phyloP scores from a whole-genome alignment of 2,797 vertebrate genomes.

The Pseudopleuronectes americanus region DNA sequence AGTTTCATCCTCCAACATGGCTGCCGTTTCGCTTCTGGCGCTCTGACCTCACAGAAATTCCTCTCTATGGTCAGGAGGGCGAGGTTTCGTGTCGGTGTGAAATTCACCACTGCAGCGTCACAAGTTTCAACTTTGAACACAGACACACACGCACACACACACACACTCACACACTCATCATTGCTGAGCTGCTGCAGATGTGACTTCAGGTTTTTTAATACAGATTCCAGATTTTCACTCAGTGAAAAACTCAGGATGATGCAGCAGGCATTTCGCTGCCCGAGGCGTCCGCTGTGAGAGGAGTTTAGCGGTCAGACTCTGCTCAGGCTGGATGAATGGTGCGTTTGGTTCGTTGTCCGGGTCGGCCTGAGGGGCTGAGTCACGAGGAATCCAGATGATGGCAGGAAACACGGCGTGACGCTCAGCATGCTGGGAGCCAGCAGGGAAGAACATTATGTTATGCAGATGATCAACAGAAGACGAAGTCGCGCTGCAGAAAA shows the following conservation, averaged over 20 bases:
- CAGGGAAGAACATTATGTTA: slow-evolving; percentile 2
- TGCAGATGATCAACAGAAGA: neutral
- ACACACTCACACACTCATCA: too few relatives aligned
- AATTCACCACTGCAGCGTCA: slow-evolving; percentile 60
- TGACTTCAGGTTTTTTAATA: neutral
- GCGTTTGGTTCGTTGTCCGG: slow-evolving; percentile 28
- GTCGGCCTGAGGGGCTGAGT: slow-evolving; percentile 32
- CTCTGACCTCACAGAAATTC: slow-evolving; percentile 60
- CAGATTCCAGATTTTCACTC: too few relatives aligned
- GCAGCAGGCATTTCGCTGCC: neutral
- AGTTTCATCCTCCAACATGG: slow-evolving; percentile 19
- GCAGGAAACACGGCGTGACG: slow-evolving; percentile 41
- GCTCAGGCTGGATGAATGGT: slow-evolving; percentile 47
- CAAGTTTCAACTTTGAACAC: slow-evolving; percentile 48
- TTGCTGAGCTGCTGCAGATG: neutral
- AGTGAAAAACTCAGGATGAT: too few relatives aligned
- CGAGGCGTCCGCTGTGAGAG: neutral
- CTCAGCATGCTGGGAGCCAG: slow-evolving; percentile 2
- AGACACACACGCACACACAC: neutral
- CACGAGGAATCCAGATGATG: slow-evolving; percentile 74
- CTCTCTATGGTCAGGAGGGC: slow-evolving; percentile 33
- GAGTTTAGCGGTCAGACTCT: neutral
- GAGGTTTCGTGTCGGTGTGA: slow-evolving; percentile 55
- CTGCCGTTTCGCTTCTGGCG: neutral
- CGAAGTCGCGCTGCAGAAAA: neutral